Conservation (phyloP, 1,140 invertebrate species). For the Holotrichia oblita region DNA sequence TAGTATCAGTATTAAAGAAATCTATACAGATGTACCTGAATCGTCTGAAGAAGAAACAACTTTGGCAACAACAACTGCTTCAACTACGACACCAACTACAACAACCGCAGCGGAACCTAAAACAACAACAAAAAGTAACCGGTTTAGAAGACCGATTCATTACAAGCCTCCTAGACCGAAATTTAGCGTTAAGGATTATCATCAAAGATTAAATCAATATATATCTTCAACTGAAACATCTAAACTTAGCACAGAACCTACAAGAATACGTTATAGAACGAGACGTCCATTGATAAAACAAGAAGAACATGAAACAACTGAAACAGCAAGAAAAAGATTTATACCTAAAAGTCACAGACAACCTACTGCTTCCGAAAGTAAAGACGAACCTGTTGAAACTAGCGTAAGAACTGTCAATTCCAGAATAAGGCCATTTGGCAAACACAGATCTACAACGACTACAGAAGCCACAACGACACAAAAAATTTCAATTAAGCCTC, state of each 20-base stretch:
- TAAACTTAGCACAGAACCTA: constrained; percentile 58
- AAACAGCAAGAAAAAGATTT: constrained; percentile 48
- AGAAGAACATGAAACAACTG: constrained; percentile 42
- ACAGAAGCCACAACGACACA: constrained; percentile 40
- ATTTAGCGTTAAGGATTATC: constrained; percentile 71
- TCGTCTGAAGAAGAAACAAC: constrained; percentile 35
- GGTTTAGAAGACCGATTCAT: constrained; percentile 58
- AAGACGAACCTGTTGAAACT: constrained; percentile 48
- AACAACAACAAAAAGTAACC: constrained; percentile 56
- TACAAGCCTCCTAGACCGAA: constrained; percentile 62
- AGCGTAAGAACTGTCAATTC: constrained; percentile 54
- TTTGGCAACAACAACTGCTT: constrained; percentile 29
- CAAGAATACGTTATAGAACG: constrained; percentile 44
- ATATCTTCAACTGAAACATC: constrained; percentile 65
- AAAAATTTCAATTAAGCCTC: constrained; percentile 57
- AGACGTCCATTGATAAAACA: constrained; percentile 42
- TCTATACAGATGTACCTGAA: constrained; percentile 27
- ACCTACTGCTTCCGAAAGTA: constrained; percentile 42
- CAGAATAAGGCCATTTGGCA: constrained; percentile 56
- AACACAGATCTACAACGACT: constrained; percentile 49
- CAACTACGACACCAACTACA: constrained; percentile 60
- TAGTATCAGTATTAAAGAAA: constrained; percentile 42
- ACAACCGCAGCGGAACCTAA: constrained; percentile 57
- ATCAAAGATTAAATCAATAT: constrained; percentile 60
- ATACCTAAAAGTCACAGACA: constrained; percentile 57